Evolutionary conservation across 2,888 invertebrate species (phyloP).

Genomic region (Ennomos quercinarius): DNA sequence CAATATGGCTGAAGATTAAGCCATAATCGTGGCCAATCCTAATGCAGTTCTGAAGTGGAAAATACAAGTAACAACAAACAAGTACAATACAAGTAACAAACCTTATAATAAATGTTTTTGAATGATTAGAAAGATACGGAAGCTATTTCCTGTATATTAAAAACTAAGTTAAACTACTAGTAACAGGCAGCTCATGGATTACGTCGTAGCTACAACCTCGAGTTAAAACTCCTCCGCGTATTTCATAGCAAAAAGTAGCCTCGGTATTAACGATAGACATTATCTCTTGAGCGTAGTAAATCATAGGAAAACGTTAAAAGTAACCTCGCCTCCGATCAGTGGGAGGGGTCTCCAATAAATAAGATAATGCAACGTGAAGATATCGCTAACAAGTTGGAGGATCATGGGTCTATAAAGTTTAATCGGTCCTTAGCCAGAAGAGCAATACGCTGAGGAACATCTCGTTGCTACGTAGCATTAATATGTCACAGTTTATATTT

Average conservation of each 20-base stretch:
- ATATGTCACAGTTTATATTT: slow-evolving; percentile 65
- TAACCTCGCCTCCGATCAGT: slow-evolving; percentile 53
- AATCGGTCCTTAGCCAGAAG: slow-evolving; percentile 17
- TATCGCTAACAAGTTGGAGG: slow-evolving; percentile 38
- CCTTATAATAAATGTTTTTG: slow-evolving; percentile 9
- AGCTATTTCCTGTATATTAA: slow-evolving; percentile 31
- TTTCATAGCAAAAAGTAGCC: slow-evolving; percentile 70
- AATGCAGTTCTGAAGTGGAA: slow-evolving; percentile 23
- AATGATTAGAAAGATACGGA: slow-evolving; percentile 16
- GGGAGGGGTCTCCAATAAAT: slow-evolving; percentile 63
- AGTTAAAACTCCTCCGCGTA: slow-evolving; percentile 49
- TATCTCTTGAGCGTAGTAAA: slow-evolving; percentile 58
- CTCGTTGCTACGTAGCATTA: slow-evolving; percentile 45
- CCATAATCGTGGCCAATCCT: slow-evolving; percentile 17
- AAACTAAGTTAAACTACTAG: slow-evolving; percentile 35
- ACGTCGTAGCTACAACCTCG: slow-evolving; percentile 27
- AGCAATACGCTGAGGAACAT: slow-evolving; percentile 13
- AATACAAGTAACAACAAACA: neutral
- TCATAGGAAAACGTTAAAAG: slow-evolving; percentile 68
- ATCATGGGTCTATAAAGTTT: slow-evolving; percentile 18
- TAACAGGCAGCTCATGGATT: slow-evolving; percentile 30
- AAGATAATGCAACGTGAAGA: slow-evolving; percentile 56
- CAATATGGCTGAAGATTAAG: slow-evolving; percentile 22
- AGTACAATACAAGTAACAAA: too few relatives aligned
- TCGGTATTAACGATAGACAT: slow-evolving; percentile 59